A percentile compares a stretch with the other conserved stretches of the same genome.
These are phyloP conservation scores for Mechanitis messenoides DNA, from an alignment of 2,888 invertebrate genomes.

Conservation along the genomic window DNA sequence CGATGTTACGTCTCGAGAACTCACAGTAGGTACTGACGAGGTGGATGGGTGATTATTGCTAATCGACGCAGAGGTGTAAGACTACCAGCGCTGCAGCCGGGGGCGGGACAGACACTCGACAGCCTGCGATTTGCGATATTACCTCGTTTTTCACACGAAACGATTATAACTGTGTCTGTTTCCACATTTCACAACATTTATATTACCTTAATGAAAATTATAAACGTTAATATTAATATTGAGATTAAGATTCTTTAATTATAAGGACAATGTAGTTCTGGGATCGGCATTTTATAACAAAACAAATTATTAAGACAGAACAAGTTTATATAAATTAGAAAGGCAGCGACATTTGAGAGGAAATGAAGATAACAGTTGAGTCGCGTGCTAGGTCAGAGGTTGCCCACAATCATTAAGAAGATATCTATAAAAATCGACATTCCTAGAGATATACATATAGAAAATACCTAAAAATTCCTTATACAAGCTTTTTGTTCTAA, in stretches of 20 bases:
- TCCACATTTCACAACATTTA: background rate
- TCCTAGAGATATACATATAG: background rate
- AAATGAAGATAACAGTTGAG: conserved; percentile 18
- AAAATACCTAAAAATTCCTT: too few relatives aligned
- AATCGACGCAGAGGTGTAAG: conserved; percentile 15
- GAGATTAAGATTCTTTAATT: background rate
- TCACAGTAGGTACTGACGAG: background rate
- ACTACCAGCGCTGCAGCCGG: conserved; percentile 13
- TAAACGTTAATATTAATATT: background rate
- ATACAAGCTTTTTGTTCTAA: too few relatives aligned
- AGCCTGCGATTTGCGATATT: conserved; percentile 6
- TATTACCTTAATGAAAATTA: background rate
- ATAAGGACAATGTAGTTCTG: background rate
- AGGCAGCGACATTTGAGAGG: conserved; percentile 20
- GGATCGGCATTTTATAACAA: conserved; percentile 16
- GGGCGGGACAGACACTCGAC: conserved; percentile 11
- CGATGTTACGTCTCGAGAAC: background rate
- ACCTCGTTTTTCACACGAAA: conserved; percentile 16
- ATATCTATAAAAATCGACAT: conserved; percentile 25
- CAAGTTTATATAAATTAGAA: conserved; percentile 23
- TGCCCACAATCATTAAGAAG: conserved; percentile 29
- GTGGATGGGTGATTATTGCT: conserved; percentile 20
- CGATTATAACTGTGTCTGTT: background rate
- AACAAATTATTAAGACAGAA: conserved; percentile 12
- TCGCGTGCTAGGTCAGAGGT: conserved; percentile 40